phyloP scores from a whole-genome alignment of 2,888 invertebrate species.

The Mythimna vitellina region DNA sequence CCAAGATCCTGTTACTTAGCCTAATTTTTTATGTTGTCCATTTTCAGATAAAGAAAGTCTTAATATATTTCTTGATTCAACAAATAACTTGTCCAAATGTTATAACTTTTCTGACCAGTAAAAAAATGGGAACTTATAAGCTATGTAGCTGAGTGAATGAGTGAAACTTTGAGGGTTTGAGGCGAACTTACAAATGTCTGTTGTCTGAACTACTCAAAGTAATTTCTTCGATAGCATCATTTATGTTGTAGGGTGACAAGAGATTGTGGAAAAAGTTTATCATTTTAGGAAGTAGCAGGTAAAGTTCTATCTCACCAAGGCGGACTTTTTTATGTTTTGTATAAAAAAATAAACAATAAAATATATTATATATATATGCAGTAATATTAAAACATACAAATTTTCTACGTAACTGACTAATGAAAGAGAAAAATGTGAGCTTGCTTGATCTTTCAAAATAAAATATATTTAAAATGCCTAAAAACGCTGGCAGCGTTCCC shows the following conservation, averaged over 20 bases:
- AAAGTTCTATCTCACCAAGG: too few relatives aligned
- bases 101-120: conserved; percentile 8
- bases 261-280: background rate
- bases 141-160: conserved; percentile 28
- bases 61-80: background rate
- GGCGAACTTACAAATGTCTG: conserved; percentile 39
- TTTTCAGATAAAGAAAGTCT: background rate
- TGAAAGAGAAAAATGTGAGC: too few relatives aligned
- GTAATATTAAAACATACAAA: too few relatives aligned
- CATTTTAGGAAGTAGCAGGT: too few relatives aligned
- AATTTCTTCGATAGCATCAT: conserved; percentile 25
- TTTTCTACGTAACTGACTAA: too few relatives aligned
- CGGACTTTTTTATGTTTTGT: too few relatives aligned
- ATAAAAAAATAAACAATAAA: too few relatives aligned
- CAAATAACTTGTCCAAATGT: conserved; percentile 29
- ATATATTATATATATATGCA: too few relatives aligned
- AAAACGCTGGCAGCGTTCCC: too few relatives aligned
- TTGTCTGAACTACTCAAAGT: conserved; percentile 40
- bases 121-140: conserved; percentile 34
- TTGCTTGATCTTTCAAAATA: too few relatives aligned
- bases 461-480: too few relatives aligned
- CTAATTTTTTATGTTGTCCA: background rate
- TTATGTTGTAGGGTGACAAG: conserved; percentile 25
- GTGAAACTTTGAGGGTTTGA: conserved; percentile 25
- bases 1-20: background rate